Evolutionary conservation across 1,140 invertebrate species (phyloP), one percentile per base, ranked within the genome.

Genomic region (Cyclargus thomasi): DNA sequence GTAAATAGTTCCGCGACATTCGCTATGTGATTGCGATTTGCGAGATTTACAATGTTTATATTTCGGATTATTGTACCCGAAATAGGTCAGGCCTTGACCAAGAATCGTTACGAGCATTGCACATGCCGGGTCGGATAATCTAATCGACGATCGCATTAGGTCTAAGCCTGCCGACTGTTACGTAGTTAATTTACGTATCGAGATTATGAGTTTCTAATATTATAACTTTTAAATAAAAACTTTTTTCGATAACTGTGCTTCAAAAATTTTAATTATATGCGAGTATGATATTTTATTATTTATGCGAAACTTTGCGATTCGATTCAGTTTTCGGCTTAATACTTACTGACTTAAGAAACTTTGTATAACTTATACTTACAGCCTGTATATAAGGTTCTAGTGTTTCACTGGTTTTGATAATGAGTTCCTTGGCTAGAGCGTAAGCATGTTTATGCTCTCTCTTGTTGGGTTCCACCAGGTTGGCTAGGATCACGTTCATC

Each of bases 391-490:
- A 98, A 14, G 97, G 96, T 86, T 99, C 97, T 69, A 99, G 91
- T 16, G 97, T 97, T 77, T 97, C 96, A 71, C 95, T 95, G 63
- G 97, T 98, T 90, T 97, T 97, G 1, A 96, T 92, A 2, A 99
- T 94, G 11, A 99, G 91, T 80, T 99, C 97, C 83, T 97, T 97
- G 11, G 98, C 98, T 16, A 99, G 92, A 67, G 94, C 91, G 89
- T 97, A 98, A 0, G 97, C 96, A 86, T 97, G 95, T 86, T 97
- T 98, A 69, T 95, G 95, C 72, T 97, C 95, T 1, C 95, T 94
- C 88, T 99, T 99, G 73, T 95, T 94, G n/a, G 98, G 98, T 81
- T 99, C 98, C 65, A 99, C 96, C 80, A 99, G 95, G 83, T 99
- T 99, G 72, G 96, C 94, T 11, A 99, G 92, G 76, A 99, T 97